Evolutionary conservation across 2,113 vertebrate species (phyloP), one percentile per base, ranked within the genome.

Genomic region (Rutilus rutilus): DNA sequence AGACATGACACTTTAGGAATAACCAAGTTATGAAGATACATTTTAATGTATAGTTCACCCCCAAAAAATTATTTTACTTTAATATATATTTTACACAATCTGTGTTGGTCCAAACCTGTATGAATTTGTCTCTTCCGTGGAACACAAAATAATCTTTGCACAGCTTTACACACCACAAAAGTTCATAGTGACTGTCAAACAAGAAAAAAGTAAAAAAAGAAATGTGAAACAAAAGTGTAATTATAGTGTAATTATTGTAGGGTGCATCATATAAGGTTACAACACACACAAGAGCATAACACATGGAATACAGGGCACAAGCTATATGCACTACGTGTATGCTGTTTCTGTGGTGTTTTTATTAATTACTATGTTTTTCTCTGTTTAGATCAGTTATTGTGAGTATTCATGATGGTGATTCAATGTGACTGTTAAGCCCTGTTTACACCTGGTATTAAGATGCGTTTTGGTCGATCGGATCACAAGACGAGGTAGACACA

Each of bases 1-100:
- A 71, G 74, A 54, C 79, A 69, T 83, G 81, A 71, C 39, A 67
- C 60, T 59, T 30, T 19, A 78, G 57, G 30, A 78, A 54, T 6
- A 15, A 74, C 23, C 39, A 45, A 45, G 21, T n/a, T 25, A 15
- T 12, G 23, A 74, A 25, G 5, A 74, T 25, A 14, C 14, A 23
- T 10, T 54, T 39, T 36, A 69, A 69, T 30, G 64, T 17, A 65
- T 30, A 7, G 6, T 19, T 15, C 1, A 6, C 27, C 62, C 14
- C 15, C 7, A 36, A 69, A 3, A 21, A 8, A 36, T 1, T 9
- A 17, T 30, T 33, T n/a, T n/a, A n/a, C n/a, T n/a, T n/a, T n/a
- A n/a, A n/a, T n/a, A n/a, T n/a, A 5, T 21, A 3, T 9, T 36
- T 39, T 69, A 69, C 8, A 36, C 64, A 67, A 33, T 15, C 8